Evolutionary conservation across 2,113 vertebrate species (phyloP).

Genomic region (Sisor rabdophorus): DNA sequence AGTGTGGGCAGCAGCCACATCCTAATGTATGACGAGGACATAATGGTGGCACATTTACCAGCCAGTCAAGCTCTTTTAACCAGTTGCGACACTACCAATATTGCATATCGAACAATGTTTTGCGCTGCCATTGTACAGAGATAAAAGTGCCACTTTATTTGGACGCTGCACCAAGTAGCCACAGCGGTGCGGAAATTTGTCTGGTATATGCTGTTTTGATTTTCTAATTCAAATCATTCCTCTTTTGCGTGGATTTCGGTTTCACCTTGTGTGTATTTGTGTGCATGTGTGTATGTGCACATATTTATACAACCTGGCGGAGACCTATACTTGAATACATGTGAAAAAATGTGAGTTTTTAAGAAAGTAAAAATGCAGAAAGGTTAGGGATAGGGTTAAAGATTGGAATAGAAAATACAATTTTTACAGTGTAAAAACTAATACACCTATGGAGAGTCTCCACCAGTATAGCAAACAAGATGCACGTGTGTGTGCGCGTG

Average conservation of each 20-base stretch:
- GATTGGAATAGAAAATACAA: too few species aligned
- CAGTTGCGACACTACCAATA: background rate
- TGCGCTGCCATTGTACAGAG: background rate
- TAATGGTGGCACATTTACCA: constrained; percentile 7
- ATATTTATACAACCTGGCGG: too few species aligned
- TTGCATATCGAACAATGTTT: background rate
- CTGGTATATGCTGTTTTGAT: constrained; percentile 31
- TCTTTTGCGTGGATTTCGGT: background rate
- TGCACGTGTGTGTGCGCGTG: constrained; percentile 16
- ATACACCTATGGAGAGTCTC: too few species aligned
- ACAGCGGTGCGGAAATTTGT: constrained; percentile 33
- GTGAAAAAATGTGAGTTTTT: too few species aligned
- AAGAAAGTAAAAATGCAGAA: too few species aligned
- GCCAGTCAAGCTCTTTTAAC: constrained; percentile 11
- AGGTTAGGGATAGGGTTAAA: too few species aligned
- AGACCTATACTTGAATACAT: too few species aligned
- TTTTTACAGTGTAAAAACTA: too few species aligned
- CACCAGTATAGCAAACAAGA: too few species aligned
- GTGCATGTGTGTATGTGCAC: constrained; percentile 16
- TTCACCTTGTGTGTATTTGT: background rate
- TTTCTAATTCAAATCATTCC: constrained; percentile 25
- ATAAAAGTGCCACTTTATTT: constrained; percentile 1
- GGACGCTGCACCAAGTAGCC: constrained; percentile 33
- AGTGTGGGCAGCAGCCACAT: constrained; percentile 62
- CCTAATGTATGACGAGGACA: constrained; percentile 62